phyloP scores from a whole-genome alignment of 2,113 vertebrate species.

The Stegastes partitus region DNA sequence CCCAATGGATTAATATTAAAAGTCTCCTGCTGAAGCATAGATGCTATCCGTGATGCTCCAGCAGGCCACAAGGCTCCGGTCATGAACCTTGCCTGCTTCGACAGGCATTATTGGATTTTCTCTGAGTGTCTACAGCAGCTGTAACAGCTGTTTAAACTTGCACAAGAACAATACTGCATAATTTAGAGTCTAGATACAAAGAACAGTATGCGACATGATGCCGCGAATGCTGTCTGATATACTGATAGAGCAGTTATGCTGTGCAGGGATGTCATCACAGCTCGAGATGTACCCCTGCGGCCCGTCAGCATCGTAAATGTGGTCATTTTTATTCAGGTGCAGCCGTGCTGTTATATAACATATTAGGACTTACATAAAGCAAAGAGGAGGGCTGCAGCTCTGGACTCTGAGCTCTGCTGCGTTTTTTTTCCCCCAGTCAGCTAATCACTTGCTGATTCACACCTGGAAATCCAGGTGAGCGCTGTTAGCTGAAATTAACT shows the following conservation, averaged over 20 bases:
- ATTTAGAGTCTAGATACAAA: conserved; percentile 25
- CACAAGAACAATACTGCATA: conserved; percentile 57
- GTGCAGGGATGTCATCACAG: not conserved
- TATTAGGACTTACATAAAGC: not conserved
- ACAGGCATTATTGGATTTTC: conserved; percentile 47
- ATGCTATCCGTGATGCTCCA: conserved; percentile 2
- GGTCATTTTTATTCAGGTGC: conserved; percentile 27
- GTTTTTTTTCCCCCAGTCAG: not conserved
- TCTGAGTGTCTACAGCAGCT: conserved; percentile 19
- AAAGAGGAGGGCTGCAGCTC: conserved; percentile 6
- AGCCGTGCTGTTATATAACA: conserved; percentile 13
- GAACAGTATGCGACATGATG: conserved; percentile 20
- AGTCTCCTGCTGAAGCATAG: conserved; percentile 1
- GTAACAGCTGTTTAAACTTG: conserved; percentile 53
- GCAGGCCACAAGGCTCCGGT: not conserved
- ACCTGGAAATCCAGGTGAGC: conserved; percentile 7
- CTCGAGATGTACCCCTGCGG: not conserved
- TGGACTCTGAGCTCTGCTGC: not conserved
- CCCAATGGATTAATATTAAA: conserved; percentile 24
- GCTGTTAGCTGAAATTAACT: not conserved
- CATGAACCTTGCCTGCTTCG: not conserved
- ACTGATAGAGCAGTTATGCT: not conserved
- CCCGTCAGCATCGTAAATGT: not conserved
- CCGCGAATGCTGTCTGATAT: not conserved
- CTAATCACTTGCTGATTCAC: not conserved